Percentiles rank a stretch among this genome's conserved stretches.
Conservation (phyloP, 1,140 invertebrate genomes). For the Drosophila santomea region DNA sequence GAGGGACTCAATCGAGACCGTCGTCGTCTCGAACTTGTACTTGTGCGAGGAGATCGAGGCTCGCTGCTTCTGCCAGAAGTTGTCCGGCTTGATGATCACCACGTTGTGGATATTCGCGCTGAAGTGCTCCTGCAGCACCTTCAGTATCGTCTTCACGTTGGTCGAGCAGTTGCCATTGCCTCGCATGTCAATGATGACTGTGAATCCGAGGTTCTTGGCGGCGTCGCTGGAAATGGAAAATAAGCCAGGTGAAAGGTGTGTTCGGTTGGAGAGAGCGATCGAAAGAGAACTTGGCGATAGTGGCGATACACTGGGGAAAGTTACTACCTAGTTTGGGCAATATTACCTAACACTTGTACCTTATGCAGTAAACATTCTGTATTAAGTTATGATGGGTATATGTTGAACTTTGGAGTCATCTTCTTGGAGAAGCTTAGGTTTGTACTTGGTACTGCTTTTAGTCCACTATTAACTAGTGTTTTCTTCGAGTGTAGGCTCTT, state of each 20-base stretch:
- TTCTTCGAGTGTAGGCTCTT: slow-evolving; percentile 16
- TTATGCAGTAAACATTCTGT: no score
- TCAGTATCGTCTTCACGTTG: slow-evolving; percentile 97
- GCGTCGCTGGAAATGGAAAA: slow-evolving; percentile 91
- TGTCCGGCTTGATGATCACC: slow-evolving; percentile 99
- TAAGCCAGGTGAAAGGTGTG: slow-evolving; percentile 68
- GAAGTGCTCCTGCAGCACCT: slow-evolving; percentile 98
- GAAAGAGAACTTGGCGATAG: slow-evolving; percentile 3
- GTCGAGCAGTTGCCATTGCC: slow-evolving; percentile 94
- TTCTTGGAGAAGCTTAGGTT: no score
- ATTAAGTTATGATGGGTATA: no score
- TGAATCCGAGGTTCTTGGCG: slow-evolving; percentile 94
- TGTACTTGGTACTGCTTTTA: neutral
- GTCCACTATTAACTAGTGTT: neutral
- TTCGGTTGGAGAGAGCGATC: slow-evolving; percentile 33
- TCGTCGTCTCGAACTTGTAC: slow-evolving; percentile 99
- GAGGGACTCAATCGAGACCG: slow-evolving; percentile 97
- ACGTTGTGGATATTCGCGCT: slow-evolving; percentile 94
- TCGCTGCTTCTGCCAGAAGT: slow-evolving; percentile 99
- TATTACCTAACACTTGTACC: neutral
- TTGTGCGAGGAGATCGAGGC: slow-evolving; percentile 98
- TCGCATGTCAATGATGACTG: slow-evolving; percentile 98
- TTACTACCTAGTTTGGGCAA: neutral
- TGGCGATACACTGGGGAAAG: slow-evolving; percentile 17
- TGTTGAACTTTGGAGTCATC: no score